Evolutionary conservation across 2,797 vertebrate species (phyloP).

Genomic region (Mycteria americana): DNA sequence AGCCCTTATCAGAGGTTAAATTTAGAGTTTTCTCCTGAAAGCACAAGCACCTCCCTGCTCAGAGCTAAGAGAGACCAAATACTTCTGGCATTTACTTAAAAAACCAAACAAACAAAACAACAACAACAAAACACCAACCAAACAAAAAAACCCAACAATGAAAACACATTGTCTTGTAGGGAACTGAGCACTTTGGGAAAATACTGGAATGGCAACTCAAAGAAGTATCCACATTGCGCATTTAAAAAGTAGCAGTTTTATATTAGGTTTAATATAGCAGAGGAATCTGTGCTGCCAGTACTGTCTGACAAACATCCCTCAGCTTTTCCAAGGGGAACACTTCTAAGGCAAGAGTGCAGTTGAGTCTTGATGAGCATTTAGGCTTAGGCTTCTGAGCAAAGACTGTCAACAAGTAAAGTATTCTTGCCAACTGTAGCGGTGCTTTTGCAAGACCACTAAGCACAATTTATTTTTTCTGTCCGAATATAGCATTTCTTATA

Average conservation of each 20-base stretch:
- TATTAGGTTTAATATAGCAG: constrained; percentile 38
- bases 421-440: constrained; percentile 14
- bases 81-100: neutral
- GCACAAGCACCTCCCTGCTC: neutral
- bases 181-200: neutral
- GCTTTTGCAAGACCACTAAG: constrained; percentile 53
- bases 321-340: constrained; percentile 23
- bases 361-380: constrained; percentile 36
- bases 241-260: constrained; percentile 15
- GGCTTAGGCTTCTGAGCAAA: constrained; percentile 18
- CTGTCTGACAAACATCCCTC: constrained; percentile 41
- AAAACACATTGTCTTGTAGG: neutral
- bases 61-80: neutral
- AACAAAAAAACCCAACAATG: no score
- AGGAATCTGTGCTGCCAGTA: constrained; percentile 42
- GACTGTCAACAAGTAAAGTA: constrained; percentile 24
- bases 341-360: neutral
- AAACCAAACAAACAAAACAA: neutral
- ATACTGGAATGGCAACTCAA: neutral
- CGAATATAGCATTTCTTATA: constrained; percentile 18
- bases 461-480: neutral
- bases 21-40: neutral
- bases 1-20: neutral
- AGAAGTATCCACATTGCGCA: neutral
- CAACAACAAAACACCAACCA: no score